These are phyloP conservation scores for Epinephelus fuscoguttatus DNA, from an alignment of 2,113 vertebrate genomes.

Conservation along the genomic window DNA sequence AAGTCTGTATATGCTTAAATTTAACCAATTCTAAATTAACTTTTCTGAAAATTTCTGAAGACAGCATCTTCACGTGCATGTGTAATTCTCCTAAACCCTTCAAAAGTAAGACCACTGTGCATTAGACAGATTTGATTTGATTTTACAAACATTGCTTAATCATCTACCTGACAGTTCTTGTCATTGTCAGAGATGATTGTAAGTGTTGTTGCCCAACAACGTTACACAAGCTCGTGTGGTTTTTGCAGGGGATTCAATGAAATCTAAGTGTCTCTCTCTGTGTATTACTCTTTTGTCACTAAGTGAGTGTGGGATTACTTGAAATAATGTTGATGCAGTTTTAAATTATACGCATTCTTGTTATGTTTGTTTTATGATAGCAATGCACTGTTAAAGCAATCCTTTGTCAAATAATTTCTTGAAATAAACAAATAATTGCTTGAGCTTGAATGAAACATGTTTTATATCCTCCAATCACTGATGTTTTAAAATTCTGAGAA, in stretches of 20 bases:
- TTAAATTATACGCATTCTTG: constrained; percentile 9
- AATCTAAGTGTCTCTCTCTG: constrained; percentile 45
- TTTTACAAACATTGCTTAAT: constrained; percentile 50
- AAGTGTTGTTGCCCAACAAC: constrained; percentile 67
- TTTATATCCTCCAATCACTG: neutral
- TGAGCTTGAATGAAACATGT: neutral
- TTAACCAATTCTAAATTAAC: neutral
- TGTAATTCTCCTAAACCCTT: neutral
- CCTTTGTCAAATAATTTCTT: constrained; percentile 13
- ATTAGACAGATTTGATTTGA: constrained; percentile 15
- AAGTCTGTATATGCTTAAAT: neutral
- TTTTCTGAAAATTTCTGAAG: neutral
- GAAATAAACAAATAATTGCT: constrained; percentile 41
- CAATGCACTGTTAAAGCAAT: constrained; percentile 8
- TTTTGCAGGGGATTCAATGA: constrained; percentile 40
- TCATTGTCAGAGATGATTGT: constrained; percentile 57
- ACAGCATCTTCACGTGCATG: neutral
- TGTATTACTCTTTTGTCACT: constrained; percentile 9
- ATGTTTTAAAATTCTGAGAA: too few relatives aligned
- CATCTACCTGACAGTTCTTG: constrained; percentile 54
- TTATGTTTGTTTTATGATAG: constrained; percentile 6
- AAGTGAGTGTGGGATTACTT: constrained; percentile 35
- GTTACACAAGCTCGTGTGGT: constrained; percentile 73
- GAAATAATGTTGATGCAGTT: constrained; percentile 29
- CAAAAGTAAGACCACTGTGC: neutral